A percentile compares a stretch with the other conserved stretches of the same genome.
phyloP scores from a whole-genome alignment of 2,113 vertebrate species.

The Butorides virescens region DNA sequence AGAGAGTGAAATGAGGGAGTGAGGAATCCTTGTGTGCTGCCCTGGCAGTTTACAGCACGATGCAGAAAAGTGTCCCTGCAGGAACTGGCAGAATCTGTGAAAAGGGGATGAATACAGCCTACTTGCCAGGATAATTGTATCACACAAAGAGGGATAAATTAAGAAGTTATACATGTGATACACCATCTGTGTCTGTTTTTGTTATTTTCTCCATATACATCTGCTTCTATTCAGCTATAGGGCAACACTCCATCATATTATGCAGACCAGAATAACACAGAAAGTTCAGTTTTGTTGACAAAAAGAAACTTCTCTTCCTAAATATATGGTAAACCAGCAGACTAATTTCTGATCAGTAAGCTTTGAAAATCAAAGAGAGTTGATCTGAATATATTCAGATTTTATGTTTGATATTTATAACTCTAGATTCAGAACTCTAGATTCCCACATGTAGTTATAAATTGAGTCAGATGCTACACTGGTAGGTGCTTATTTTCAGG shows the following conservation, averaged over 20 bases:
- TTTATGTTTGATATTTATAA: constrained; percentile 16
- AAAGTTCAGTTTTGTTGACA: constrained; percentile 54
- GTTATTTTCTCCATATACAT: constrained; percentile 67
- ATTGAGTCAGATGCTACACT: not conserved
- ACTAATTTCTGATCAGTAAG: constrained; percentile 50
- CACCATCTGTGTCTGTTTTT: constrained; percentile 75
- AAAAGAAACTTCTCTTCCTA: constrained; percentile 43
- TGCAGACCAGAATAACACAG: constrained; percentile 63
- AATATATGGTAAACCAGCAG: constrained; percentile 27
- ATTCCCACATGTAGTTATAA: not conserved
- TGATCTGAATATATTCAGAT: constrained; percentile 25
- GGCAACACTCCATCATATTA: constrained; percentile 73
- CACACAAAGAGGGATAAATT: constrained; percentile 71
- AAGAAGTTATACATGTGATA: constrained; percentile 68
- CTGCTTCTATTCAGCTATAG: constrained; percentile 73
- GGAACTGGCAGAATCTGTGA: constrained; percentile 34
- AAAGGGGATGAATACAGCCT: constrained; percentile 51
- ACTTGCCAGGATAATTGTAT: constrained; percentile 39
- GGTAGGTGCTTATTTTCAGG: not conserved
- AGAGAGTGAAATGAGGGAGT: not conserved
- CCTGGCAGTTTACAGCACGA: not conserved
- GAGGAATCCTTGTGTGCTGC: not conserved
- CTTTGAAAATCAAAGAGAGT: constrained; percentile 10
- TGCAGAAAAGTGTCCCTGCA: constrained; percentile 6
- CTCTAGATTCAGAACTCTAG: not conserved